Conservation (phyloP, 2,797 vertebrate genomes). For the Takifugu rubripes region DNA sequence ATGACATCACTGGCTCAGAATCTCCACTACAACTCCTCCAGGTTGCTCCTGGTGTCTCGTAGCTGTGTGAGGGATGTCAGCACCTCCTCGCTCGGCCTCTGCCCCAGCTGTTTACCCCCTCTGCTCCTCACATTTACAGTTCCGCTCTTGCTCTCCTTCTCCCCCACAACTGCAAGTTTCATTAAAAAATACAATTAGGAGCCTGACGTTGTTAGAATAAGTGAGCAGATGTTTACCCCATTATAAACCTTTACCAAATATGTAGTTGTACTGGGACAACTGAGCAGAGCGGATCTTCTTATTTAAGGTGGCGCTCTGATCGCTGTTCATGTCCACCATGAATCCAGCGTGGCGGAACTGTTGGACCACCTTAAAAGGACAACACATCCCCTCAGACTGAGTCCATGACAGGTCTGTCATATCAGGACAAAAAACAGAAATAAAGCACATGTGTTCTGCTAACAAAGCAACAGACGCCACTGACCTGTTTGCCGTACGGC, state of each 20-base stretch:
- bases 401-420: conserved; percentile 12
- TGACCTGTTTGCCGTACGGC: conserved; percentile 81
- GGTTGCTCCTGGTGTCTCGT: conserved; percentile 68
- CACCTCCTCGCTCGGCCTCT: conserved; percentile 59
- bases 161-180: conserved; percentile 79
- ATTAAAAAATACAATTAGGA: neutral
- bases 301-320: conserved; percentile 79
- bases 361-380: conserved; percentile 76
- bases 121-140: conserved; percentile 82
- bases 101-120: conserved; percentile 76
- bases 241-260: conserved; percentile 79
- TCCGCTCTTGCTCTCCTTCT: conserved; percentile 73
- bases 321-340: conserved; percentile 74
- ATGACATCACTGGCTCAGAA: conserved; percentile 23
- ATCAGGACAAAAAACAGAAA: conserved; percentile 1
- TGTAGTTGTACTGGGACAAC: conserved; percentile 90
- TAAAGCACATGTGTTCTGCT: conserved; percentile 8
- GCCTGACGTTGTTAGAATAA: neutral
- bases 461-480: conserved; percentile 25
- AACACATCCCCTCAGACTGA: conserved; percentile 9
- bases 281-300: conserved; percentile 88
- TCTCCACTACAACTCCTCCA: conserved; percentile 76
- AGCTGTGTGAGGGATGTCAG: conserved; percentile 74
- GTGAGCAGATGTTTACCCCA: neutral
- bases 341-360: conserved; percentile 77